These are phyloP conservation scores for Malurus melanocephalus DNA, from an alignment of 2,113 vertebrate genomes.

Conservation along the genomic window DNA sequence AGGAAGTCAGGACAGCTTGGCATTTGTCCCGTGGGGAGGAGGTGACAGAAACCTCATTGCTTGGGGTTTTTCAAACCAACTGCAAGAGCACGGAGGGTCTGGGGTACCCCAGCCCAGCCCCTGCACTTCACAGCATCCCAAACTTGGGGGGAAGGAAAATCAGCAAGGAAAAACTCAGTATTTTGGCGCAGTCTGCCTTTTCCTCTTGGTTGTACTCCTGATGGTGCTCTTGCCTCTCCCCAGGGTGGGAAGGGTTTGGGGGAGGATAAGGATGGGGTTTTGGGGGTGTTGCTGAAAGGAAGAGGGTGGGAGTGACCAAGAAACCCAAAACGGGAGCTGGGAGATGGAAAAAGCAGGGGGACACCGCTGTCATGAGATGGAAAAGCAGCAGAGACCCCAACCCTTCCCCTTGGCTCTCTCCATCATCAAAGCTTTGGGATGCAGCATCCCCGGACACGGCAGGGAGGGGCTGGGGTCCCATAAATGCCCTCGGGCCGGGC, in stretches of 20 bases:
- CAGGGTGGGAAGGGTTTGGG: background rate
- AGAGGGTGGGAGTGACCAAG: background rate
- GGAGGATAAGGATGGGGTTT: background rate
- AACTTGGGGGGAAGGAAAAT: background rate
- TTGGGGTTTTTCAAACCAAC: background rate
- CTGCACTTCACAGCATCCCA: background rate
- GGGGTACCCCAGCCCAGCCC: fast-evolving
- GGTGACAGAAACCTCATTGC: background rate
- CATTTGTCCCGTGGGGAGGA: background rate
- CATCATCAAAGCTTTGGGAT: background rate
- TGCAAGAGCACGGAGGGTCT: fast-evolving
- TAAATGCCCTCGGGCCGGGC: background rate
- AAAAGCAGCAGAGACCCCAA: background rate
- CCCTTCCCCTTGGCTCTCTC: background rate
- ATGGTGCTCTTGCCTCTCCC: background rate
- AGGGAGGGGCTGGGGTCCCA: background rate
- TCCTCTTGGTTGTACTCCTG: background rate
- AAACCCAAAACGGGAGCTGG: background rate
- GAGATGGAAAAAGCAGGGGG: background rate
- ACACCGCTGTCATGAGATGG: background rate
- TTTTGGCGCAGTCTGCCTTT: background rate
- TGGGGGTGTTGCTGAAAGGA: background rate
- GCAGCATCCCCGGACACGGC: background rate
- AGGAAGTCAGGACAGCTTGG: slow-evolving; percentile 7
- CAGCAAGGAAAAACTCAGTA: background rate